phyloP scores from a whole-genome alignment of 2,113 vertebrate species.

The Henicopernis longicauda region DNA sequence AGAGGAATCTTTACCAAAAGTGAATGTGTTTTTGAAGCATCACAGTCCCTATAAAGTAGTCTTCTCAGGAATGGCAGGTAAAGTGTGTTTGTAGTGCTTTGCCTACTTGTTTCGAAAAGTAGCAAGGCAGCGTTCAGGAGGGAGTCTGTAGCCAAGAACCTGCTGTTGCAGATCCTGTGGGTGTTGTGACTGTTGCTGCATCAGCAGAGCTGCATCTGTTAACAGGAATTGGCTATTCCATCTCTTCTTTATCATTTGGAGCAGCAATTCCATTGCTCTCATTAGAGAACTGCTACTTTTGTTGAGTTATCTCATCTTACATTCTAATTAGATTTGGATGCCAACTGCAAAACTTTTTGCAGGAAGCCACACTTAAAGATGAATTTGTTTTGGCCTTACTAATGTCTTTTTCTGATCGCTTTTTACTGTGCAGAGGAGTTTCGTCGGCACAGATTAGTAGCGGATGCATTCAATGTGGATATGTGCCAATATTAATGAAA shows the following conservation, averaged over 20 bases:
- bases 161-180: slow-evolving; percentile 34
- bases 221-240: slow-evolving; percentile 28
- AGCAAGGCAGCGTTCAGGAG: background rate
- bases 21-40: background rate
- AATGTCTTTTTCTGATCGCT: background rate
- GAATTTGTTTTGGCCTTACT: slow-evolving; percentile 18
- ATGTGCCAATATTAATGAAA: slow-evolving; percentile 26
- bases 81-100: background rate
- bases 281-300: slow-evolving; percentile 25
- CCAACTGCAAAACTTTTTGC: background rate
- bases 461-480: background rate
- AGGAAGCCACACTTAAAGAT: slow-evolving; percentile 7
- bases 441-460: background rate
- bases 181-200: slow-evolving; percentile 37
- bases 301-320: slow-evolving; percentile 38
- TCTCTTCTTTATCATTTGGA: background rate
- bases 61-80: background rate
- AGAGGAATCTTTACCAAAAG: background rate
- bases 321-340: slow-evolving; percentile 41
- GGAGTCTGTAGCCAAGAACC: slow-evolving; percentile 9
- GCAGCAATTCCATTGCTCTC: slow-evolving; percentile 27
- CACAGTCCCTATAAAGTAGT: background rate
- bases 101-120: background rate
- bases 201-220: slow-evolving; percentile 57
- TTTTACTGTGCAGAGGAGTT: background rate